Conservation (phyloP, 2,797 vertebrate species). For the Bucorvus abyssinicus region DNA sequence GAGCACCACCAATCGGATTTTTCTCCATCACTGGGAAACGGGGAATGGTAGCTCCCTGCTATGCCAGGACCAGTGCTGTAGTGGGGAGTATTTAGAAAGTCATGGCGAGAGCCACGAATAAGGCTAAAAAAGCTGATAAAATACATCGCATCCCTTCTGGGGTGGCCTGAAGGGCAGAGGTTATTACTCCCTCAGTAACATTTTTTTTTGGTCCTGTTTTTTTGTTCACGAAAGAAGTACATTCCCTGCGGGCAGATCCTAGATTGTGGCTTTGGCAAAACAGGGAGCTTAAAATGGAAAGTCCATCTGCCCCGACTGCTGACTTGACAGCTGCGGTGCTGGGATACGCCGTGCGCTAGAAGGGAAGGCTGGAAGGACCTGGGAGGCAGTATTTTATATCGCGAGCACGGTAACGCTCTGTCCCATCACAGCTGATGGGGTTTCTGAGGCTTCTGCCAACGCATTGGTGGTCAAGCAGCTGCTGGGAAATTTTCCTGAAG, state of each 20-base stretch:
- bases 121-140: background rate
- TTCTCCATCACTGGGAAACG: background rate
- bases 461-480: background rate
- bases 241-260: background rate
- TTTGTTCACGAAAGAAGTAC: background rate
- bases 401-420: background rate
- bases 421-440: rapidly evolving
- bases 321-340: background rate
- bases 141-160: background rate
- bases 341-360: background rate
- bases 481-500: background rate
- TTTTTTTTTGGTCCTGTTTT: background rate
- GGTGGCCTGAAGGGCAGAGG: background rate
- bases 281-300: background rate
- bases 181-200: background rate
- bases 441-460: background rate
- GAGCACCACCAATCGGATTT: background rate
- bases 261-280: background rate
- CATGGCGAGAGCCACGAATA: background rate
- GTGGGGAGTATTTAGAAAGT: background rate
- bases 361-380: background rate
- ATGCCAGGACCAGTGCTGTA: background rate
- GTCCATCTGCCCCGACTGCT: conserved; percentile 6
- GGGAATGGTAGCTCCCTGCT: background rate
- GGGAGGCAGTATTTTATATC: rapidly evolving